A percentile compares a stretch with the other conserved stretches of the same genome.
Evolutionary conservation across 2,888 invertebrate species (phyloP).

Genomic region (Choreutis nemorana): DNA sequence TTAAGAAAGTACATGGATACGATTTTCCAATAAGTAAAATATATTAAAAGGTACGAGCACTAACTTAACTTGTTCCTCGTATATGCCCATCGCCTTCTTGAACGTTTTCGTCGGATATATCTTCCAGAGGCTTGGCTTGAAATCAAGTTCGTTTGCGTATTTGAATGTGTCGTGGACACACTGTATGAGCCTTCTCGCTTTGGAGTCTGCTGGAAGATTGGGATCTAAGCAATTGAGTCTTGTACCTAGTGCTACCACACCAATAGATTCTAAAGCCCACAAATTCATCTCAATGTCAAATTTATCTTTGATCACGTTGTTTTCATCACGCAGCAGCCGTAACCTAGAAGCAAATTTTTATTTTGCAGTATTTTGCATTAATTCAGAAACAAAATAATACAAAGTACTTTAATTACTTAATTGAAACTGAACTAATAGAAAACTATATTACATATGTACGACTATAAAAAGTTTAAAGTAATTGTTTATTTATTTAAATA

Average conservation of each 20-base stretch:
- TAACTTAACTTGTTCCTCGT: constrained; percentile 6
- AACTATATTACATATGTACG: neutral
- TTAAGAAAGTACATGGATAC: no score
- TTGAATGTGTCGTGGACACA: constrained; percentile 6
- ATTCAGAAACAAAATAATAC: no score
- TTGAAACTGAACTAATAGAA: neutral
- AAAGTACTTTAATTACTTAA: constrained; percentile 35
- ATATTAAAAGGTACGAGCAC: no score
- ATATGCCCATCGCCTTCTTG: constrained; percentile 6
- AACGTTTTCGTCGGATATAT: constrained; percentile 4
- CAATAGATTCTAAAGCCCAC: constrained; percentile 60
- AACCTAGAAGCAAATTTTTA: no score
- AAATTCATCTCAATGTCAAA: constrained; percentile 49
- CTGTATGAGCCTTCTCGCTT: constrained; percentile 8
- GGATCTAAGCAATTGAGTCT: constrained; percentile 13
- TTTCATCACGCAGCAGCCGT: constrained; percentile 34
- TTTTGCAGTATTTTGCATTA: no score
- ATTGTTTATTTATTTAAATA: neutral
- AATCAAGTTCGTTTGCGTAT: constrained; percentile 5
- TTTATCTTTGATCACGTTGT: constrained; percentile 53
- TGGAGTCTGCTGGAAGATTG: constrained; percentile 10
- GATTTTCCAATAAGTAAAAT: no score
- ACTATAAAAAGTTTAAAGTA: neutral
- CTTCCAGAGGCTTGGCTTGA: constrained; percentile 7
- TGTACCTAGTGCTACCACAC: constrained; percentile 15